A percentile compares a stretch with the other conserved stretches of the same genome.
Evolutionary conservation across 2,888 invertebrate genomes (phyloP).

Genomic region (Eledone cirrhosa): DNA sequence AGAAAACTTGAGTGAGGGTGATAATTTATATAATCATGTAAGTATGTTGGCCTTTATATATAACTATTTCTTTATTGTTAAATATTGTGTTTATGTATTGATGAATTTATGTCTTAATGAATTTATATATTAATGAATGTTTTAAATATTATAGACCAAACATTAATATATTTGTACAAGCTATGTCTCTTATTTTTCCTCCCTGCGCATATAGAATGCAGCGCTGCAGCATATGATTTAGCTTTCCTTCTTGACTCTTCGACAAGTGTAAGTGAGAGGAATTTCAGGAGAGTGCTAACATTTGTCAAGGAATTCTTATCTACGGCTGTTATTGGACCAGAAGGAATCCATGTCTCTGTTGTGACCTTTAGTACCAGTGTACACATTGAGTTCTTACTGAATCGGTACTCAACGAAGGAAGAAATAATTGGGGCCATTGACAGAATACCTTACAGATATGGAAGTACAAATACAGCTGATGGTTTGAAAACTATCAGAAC

Average conservation of each 20-base stretch:
- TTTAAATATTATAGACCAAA: no score
- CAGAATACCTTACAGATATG: slow-evolving; percentile 50
- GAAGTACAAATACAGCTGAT: slow-evolving; percentile 61
- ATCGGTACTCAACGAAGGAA: slow-evolving; percentile 41
- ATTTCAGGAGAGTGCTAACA: slow-evolving; percentile 49
- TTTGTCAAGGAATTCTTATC: slow-evolving; percentile 52
- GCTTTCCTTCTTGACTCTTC: slow-evolving; percentile 60
- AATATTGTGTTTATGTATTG: no score
- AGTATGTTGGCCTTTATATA: no score
- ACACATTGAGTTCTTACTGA: slow-evolving; percentile 52
- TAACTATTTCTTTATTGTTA: no score
- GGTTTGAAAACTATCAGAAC: slow-evolving; percentile 51
- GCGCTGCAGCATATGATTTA: slow-evolving; percentile 44
- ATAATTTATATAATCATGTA: no score
- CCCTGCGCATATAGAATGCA: slow-evolving; percentile 14
- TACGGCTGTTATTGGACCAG: slow-evolving; percentile 50
- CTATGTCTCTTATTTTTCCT: no score
- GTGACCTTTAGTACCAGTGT: slow-evolving; percentile 54
- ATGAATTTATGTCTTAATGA: no score
- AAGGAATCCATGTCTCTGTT: slow-evolving; percentile 54
- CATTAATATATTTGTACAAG: no score
- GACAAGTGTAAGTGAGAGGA: slow-evolving; percentile 54
- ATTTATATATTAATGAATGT: no score
- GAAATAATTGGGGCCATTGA: slow-evolving; percentile 50
- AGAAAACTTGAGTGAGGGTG: no score